Base-by-base conservation (phyloP, 2,888 invertebrate genomes). In the Zelleria hepariella region DNA sequence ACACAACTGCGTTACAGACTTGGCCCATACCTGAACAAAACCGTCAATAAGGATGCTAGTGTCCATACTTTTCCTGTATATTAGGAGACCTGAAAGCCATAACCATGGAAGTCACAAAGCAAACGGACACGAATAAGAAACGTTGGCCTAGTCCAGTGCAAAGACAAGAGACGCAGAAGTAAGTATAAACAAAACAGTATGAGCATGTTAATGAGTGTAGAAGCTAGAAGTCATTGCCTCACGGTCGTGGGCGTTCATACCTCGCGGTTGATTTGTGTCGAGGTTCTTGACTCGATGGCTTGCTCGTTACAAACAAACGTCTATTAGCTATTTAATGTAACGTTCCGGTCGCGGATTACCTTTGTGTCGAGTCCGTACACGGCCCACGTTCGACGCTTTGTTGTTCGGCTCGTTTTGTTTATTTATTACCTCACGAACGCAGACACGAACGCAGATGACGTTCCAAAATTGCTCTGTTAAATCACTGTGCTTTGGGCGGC, bases 251-350 rank as follows among this genome's bases (percentile, higher is more conserved):
- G 82, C 78, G 78, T 78, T 77, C 78, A 77, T 82, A 82, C 82
- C 78, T 84, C 80, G 81, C 74, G 74, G 74, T 74, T 82, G 82
- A 85, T 85, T 82, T 80, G 81, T 77, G 75, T 71, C 76, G 80
- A 80, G 82, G 80, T 82, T 79, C 78, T 83, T 80, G 80, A 82
- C 82, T 80, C 66, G 10, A 51, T 25, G n/a, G 18, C 21, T 25
- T 8, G 18, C 21, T 49, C 25, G 42, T 8, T 42, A 42, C 52
- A 54, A 48, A 57, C 54, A 52, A 57, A 60, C 57, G 23, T 15
- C 49, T 27, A 55, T 55, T 55, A 55, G 55, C 27, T 32, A 25
- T 58, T 53, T 53, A 27, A 32, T 32, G 32, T 21, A 58, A 27
- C 27, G 18, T 20, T 55, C 27, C 32, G 21, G 55, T 15, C n/a